These are phyloP conservation scores for Poecilia wingei DNA, from an alignment of 2,797 vertebrate genomes.

Conservation along the genomic window DNA sequence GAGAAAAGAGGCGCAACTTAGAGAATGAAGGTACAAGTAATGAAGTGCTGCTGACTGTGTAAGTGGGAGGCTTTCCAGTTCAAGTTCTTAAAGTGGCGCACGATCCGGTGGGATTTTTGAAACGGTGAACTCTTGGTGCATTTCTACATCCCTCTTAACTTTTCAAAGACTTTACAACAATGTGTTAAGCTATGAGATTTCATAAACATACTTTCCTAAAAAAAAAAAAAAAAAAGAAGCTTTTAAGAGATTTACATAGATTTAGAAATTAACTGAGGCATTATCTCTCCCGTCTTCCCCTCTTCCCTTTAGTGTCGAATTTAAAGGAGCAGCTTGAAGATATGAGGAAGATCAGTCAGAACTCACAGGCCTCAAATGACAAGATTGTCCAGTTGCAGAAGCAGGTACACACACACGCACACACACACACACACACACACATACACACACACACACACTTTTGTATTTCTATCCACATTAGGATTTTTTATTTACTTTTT, in stretches of 20 bases:
- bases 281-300: not conserved
- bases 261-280: not conserved
- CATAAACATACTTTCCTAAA: not conserved
- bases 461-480: not conserved
- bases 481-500: not conserved
- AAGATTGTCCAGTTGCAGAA: constrained; percentile 94
- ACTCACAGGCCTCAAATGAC: constrained; percentile 93
- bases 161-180: not conserved
- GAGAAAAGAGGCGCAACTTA: constrained; percentile 92
- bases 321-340: constrained; percentile 98
- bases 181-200: not conserved
- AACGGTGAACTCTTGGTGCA: not conserved
- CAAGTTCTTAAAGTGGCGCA: constrained; percentile 12
- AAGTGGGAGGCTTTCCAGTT: constrained; percentile 26
- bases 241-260: not conserved
- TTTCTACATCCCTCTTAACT: not conserved
- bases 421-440: not conserved
- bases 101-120: not conserved
- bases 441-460: not conserved
- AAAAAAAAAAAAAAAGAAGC: not conserved
- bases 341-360: constrained; percentile 93
- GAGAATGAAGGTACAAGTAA: constrained; percentile 92
- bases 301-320: constrained; percentile 86
- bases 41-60: constrained; percentile 17
- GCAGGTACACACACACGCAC: constrained; percentile 79